These are phyloP conservation scores for Spongilla lacustris DNA, from an alignment of 37 sponge, comb jelly and placozoan species.

Conservation along the genomic window DNA sequence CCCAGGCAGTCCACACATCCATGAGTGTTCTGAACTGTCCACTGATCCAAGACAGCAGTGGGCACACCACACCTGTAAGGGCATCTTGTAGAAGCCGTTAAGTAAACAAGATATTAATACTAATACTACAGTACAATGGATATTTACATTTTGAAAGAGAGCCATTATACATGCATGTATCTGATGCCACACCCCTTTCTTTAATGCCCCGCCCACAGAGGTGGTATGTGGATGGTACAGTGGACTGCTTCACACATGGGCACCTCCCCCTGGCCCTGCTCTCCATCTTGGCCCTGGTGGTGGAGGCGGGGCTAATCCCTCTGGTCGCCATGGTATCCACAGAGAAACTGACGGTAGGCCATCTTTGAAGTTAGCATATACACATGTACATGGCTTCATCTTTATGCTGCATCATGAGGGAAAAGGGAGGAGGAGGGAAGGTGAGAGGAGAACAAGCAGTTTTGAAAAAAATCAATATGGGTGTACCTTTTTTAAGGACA, in stretches of 20 bases:
- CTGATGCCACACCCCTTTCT: too few relatives aligned
- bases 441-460: too few relatives aligned
- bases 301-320: neutral
- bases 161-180: conserved; percentile 11
- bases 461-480: too few relatives aligned
- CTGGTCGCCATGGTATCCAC: neutral
- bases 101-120: too few relatives aligned
- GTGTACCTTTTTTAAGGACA: too few relatives aligned
- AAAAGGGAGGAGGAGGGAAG: too few relatives aligned
- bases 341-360: neutral
- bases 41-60: conserved; percentile 14
- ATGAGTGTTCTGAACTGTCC: conserved; percentile 32
- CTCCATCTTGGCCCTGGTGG: conserved; percentile 13
- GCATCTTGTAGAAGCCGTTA: neutral
- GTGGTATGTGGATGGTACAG: conserved; percentile 23
- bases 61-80: neutral
- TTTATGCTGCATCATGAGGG: too few relatives aligned
- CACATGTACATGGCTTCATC: too few relatives aligned
- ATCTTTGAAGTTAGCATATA: too few relatives aligned
- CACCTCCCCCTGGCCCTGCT: conserved; percentile 26
- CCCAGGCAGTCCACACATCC: conserved; percentile 40
- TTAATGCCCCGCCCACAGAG: conserved; percentile 6
- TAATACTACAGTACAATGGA: too few relatives aligned
- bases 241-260: conserved; percentile 22
- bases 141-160: too few relatives aligned